Conservation (phyloP, 2,888 invertebrate genomes). For the Melipona bicolor region DNA sequence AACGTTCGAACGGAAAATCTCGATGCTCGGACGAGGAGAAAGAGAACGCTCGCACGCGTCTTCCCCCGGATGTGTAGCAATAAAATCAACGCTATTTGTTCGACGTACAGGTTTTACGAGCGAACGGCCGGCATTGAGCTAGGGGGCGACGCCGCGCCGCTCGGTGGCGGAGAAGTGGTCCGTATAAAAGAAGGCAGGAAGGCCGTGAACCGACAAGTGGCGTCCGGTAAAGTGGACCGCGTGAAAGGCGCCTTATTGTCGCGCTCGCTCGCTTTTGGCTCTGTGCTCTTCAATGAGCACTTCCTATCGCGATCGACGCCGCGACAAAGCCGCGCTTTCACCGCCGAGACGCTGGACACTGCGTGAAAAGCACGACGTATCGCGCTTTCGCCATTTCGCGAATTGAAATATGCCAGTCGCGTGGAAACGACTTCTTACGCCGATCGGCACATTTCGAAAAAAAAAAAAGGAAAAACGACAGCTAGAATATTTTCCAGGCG, state of each 20-base stretch:
- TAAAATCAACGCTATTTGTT: slow-evolving; percentile 55
- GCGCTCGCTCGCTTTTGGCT: slow-evolving; percentile 30
- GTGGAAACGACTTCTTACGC: neutral
- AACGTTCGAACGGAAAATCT: neutral
- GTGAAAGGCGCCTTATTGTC: slow-evolving; percentile 59
- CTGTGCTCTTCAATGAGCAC: slow-evolving; percentile 33
- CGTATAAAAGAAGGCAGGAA: slow-evolving; percentile 52
- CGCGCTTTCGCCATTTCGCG: neutral
- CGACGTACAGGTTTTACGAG: slow-evolving; percentile 50
- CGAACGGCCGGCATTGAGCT: slow-evolving; percentile 40
- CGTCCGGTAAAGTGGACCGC: slow-evolving; percentile 56
- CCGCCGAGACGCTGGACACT: neutral
- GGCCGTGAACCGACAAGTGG: slow-evolving; percentile 54
- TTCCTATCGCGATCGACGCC: slow-evolving; percentile 59
- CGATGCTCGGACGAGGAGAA: neutral
- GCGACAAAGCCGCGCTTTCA: slow-evolving; percentile 38
- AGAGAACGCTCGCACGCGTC: neutral
- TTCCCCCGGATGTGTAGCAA: slow-evolving; percentile 40
- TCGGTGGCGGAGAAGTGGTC: slow-evolving; percentile 39
- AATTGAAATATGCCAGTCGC: neutral
- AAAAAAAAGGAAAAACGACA: neutral
- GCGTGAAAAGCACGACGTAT: slow-evolving; percentile 3
- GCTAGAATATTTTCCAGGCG: neutral
- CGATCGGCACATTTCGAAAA: no score
- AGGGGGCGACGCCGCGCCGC: neutral